Evolutionary conservation across 2,888 invertebrate species (phyloP).

Genomic region (Mesochorus sp.): DNA sequence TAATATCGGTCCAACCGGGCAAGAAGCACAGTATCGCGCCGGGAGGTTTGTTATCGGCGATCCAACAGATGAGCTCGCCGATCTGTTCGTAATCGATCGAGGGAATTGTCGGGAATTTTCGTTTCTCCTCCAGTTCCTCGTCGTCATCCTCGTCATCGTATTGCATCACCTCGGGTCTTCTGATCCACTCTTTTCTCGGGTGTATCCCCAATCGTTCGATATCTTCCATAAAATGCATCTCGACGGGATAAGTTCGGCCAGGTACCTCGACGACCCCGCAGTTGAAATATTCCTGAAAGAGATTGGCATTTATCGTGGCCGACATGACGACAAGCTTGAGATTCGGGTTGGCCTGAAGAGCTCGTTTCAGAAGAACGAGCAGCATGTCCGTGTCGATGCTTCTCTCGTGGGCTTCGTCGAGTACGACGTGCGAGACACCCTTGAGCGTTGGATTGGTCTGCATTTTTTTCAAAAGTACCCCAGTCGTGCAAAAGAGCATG

Average conservation of each 20-base stretch:
- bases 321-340: conserved; percentile 88
- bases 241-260: conserved; percentile 86
- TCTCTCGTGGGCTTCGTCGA: conserved; percentile 90
- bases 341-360: conserved; percentile 83
- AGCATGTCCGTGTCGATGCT: conserved; percentile 88
- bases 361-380: conserved; percentile 84
- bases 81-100: conserved; percentile 83
- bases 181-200: conserved; percentile 55
- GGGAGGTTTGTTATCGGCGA: conserved; percentile 84
- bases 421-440: conserved; percentile 86
- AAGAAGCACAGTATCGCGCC: conserved; percentile 90
- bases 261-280: conserved; percentile 84
- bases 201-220: conserved; percentile 71
- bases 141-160: too few relatives aligned
- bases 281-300: conserved; percentile 85
- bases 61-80: conserved; percentile 83
- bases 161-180: too few relatives aligned
- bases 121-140: too few relatives aligned
- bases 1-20: conserved; percentile 90
- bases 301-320: conserved; percentile 86
- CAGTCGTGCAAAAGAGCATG: conserved; percentile 88
- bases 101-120: conserved; percentile 76
- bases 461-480: conserved; percentile 84
- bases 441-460: conserved; percentile 82
- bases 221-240: conserved; percentile 84